phyloP scores from a whole-genome alignment of 1,140 invertebrate genomes.

The Coenobita brevimanus region DNA sequence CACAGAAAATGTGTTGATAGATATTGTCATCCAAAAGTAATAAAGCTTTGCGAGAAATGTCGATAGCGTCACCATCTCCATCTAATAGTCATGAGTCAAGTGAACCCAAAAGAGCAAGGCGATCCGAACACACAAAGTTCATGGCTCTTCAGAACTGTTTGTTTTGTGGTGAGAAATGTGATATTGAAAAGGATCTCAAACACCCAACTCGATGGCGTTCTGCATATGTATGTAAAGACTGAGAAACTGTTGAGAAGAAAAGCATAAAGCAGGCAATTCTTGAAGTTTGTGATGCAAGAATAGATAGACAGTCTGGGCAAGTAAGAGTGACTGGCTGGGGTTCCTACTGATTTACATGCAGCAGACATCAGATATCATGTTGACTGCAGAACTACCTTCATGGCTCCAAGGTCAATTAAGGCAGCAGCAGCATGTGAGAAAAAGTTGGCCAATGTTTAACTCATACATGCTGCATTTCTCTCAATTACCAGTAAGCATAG shows the following conservation, averaged over 20 bases:
- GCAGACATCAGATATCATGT: conserved; percentile 34
- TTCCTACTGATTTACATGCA: conserved; percentile 30
- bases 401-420: conserved; percentile 17
- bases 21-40: conserved; percentile 28
- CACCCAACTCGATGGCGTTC: conserved; percentile 5
- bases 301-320: conserved; percentile 11
- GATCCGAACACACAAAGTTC: conserved; percentile 2
- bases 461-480: not conserved
- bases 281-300: not conserved
- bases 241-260: conserved; percentile 9
- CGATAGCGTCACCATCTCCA: not conserved
- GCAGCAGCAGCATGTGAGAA: conserved; percentile 3
- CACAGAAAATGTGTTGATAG: conserved; percentile 11
- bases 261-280: conserved; percentile 20
- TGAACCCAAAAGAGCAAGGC: conserved; percentile 30
- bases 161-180: conserved; percentile 29
- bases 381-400: conserved; percentile 13
- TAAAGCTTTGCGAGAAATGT: not conserved
- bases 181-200: conserved; percentile 11
- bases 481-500: not conserved
- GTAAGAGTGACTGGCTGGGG: conserved; percentile 9
- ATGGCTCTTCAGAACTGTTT: conserved; percentile 20
- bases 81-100: not conserved
- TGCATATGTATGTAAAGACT: conserved; percentile 22
- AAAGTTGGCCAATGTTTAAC: not conserved